Percentiles rank a stretch among this genome's conserved stretches.
Conservation (phyloP, 2,888 invertebrate species). For the Corbicula japonica region DNA sequence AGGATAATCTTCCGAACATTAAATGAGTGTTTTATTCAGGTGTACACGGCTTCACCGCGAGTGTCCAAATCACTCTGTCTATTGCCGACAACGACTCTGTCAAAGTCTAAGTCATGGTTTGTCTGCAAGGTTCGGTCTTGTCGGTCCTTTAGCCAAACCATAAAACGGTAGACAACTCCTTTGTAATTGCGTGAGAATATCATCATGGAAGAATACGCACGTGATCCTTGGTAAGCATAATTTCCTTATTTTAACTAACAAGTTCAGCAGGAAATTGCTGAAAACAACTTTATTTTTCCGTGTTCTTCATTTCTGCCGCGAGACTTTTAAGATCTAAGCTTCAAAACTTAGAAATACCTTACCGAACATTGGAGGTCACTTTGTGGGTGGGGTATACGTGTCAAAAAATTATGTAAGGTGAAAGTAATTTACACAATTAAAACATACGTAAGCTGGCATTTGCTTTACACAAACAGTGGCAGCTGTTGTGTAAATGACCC, state of each 20-base stretch:
- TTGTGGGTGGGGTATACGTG: slow-evolving; percentile 38
- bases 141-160: slow-evolving; percentile 59
- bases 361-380: slow-evolving; percentile 37
- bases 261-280: neutral
- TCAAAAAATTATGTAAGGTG: neutral
- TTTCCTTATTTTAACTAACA: neutral
- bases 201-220: slow-evolving; percentile 96
- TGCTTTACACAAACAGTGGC: too few relatives aligned
- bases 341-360: neutral
- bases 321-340: neutral
- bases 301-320: neutral
- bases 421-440: neutral
- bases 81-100: too few relatives aligned
- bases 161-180: too few relatives aligned
- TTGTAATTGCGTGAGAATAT: slow-evolving; percentile 39
- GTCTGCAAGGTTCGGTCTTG: too few relatives aligned
- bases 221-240: slow-evolving; percentile 93
- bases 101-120: too few relatives aligned
- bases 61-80: too few relatives aligned
- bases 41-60: too few relatives aligned
- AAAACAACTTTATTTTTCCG: neutral
- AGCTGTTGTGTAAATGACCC: neutral
- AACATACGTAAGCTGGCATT: too few relatives aligned
- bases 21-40: too few relatives aligned
- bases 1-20: too few relatives aligned